These are phyloP conservation scores for Spodoptera litura DNA, from an alignment of 1,140 invertebrate genomes.

Conservation along the genomic window DNA sequence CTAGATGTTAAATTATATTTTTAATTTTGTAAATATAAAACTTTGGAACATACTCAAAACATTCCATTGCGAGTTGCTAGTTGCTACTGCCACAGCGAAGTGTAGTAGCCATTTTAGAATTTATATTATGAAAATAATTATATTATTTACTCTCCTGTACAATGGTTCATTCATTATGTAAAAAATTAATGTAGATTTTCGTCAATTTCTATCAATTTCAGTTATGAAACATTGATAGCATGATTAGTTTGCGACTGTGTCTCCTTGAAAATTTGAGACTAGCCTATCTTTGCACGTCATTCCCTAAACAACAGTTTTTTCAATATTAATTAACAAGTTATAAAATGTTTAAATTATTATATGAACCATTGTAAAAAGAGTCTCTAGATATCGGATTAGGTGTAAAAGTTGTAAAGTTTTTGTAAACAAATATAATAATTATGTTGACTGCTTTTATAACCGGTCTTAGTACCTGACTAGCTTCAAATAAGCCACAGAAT, in stretches of 20 bases:
- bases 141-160: background rate
- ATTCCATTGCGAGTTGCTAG: conserved; percentile 19
- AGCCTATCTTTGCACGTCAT: background rate
- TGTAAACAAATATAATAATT: conserved; percentile 3
- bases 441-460: background rate
- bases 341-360: no score
- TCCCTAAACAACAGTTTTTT: no score
- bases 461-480: background rate
- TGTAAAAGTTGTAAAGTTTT: conserved; percentile 10
- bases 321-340: no score
- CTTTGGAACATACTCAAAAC: conserved; percentile 20
- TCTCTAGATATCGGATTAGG: conserved; percentile 20
- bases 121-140: background rate
- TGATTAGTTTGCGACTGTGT: no score
- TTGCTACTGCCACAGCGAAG: background rate
- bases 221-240: no score
- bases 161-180: background rate
- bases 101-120: conserved; percentile 9
- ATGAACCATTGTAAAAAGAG: conserved; percentile 1
- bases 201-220: no score
- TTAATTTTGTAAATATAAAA: conserved; percentile 23
- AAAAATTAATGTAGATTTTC: no score
- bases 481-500: background rate
- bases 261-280: no score
- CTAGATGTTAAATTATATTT: background rate